Evolutionary conservation across 2,113 vertebrate species (phyloP), one percentile per base, ranked within the genome.

Genomic region (Sinocyclocheilus anshuiensis): DNA sequence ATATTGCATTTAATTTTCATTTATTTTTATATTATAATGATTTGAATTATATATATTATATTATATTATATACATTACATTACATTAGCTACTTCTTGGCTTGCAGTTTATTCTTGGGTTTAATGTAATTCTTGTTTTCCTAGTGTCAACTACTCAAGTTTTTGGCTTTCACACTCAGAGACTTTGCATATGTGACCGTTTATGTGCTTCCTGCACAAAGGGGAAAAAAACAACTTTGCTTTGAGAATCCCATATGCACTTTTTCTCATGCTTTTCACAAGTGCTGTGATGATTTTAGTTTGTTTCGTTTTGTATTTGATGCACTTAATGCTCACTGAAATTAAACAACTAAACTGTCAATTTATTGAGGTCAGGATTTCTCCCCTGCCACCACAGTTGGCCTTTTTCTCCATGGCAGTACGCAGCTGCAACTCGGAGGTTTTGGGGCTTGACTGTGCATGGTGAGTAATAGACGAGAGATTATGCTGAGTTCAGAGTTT

Each of bases 401-500:
- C 22, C 16, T 50, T 67, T 24, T 50, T 48, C 36, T 24, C 36
- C 22, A 67, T 65, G 79, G 20, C 22, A 18, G 20, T 81, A 11
- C n/a, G 4, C 57, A 48, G 57, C 36, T 42, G 57, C 39, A n/a
- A 22, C 79, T 24, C 13, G 0, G 18, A 45, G 45, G 20, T 24
- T 48, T 53, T 18, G 61, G 24, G n/a, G 61, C 16, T 29, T 69
- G 10, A 36, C 15, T 39, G 81, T 50, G 7, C 81, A 39, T 50
- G 50, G 29, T 74, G 81, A 57, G 13, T 83, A 59, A 83, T 74
- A 71, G 53, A 83, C 50, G 2, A 74, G 20, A 53, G 15, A 53
- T 55, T 55, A 22, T 74, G 67, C 67, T 74, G 65, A 74, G 36
- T 82, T 82, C 61, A 69, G 36, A 48, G 36, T 20, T 24, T 50